Percentiles rank a stretch among this genome's conserved stretches.
Conservation (phyloP, 2,888 invertebrate genomes). For the Aethes cnicana region DNA sequence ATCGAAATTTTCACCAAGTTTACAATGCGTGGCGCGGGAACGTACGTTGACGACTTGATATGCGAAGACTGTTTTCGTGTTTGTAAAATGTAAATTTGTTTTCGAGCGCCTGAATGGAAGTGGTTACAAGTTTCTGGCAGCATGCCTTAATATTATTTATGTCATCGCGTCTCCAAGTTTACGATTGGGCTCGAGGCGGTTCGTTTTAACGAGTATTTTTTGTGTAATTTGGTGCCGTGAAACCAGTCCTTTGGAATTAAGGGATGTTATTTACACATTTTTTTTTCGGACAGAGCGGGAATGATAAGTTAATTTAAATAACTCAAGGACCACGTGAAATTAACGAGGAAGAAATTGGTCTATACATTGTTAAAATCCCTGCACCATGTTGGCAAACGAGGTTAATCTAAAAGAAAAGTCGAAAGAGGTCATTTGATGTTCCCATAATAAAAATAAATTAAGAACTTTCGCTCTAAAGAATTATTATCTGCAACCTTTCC, state of each 20-base stretch:
- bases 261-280: slow-evolving; percentile 42
- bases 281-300: slow-evolving; percentile 34
- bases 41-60: slow-evolving; percentile 32
- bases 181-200: slow-evolving; percentile 47
- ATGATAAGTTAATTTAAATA: slow-evolving; percentile 29
- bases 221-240: slow-evolving; percentile 60
- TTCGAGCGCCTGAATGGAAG: slow-evolving; percentile 36
- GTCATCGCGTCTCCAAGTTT: slow-evolving; percentile 64
- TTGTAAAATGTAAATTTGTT: slow-evolving; percentile 29
- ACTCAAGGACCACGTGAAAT: neutral
- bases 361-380: neutral
- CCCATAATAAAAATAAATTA: slow-evolving; percentile 14
- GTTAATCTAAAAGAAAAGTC: neutral
- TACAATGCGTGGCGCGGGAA: slow-evolving; percentile 27
- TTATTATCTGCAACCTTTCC: slow-evolving; percentile 25
- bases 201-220: slow-evolving; percentile 64
- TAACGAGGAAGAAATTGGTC: neutral
- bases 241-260: slow-evolving; percentile 43
- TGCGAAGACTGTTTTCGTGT: slow-evolving; percentile 25
- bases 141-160: slow-evolving; percentile 71
- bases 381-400: neutral
- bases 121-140: slow-evolving; percentile 55
- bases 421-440: neutral
- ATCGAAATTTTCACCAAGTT: slow-evolving; percentile 48
- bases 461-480: slow-evolving; percentile 26